A percentile compares a stretch with the other conserved stretches of the same genome.
phyloP scores from a whole-genome alignment of 2,797 vertebrate genomes.

The Cichlasoma orientale region DNA sequence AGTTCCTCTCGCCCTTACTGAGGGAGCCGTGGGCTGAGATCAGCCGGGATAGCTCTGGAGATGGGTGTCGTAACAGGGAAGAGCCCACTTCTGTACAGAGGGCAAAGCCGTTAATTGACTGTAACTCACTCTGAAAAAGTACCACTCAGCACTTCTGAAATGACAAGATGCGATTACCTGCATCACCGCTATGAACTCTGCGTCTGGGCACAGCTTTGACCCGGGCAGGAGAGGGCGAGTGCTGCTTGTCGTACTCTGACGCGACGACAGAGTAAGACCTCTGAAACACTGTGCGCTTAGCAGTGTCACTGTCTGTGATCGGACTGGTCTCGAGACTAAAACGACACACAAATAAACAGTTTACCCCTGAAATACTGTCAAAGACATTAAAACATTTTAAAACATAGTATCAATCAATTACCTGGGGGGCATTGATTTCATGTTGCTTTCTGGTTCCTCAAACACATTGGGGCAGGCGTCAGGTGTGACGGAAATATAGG shows the following conservation, averaged over 20 bases:
- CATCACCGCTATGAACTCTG: slow-evolving; percentile 97
- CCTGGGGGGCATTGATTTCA: slow-evolving; percentile 99
- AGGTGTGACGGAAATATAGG: slow-evolving; percentile 98
- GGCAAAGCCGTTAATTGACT: background rate
- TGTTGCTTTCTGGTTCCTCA: slow-evolving; percentile 97
- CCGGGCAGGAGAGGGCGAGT: slow-evolving; percentile 93
- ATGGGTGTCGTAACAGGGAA: slow-evolving; percentile 95
- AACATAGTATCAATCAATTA: slow-evolving; percentile 59
- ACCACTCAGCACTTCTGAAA: background rate
- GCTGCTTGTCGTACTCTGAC: slow-evolving; percentile 98
- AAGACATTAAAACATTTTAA: background rate
- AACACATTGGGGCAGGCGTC: slow-evolving; percentile 98
- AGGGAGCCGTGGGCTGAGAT: slow-evolving; percentile 98
- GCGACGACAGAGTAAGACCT: slow-evolving; percentile 98
- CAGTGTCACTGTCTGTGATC: slow-evolving; percentile 96
- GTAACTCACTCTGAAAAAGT: background rate
- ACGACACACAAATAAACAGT: slow-evolving; percentile 6
- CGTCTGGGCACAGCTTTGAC: slow-evolving; percentile 97
- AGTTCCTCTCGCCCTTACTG: slow-evolving; percentile 98
- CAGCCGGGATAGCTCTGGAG: slow-evolving; percentile 96
- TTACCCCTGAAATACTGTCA: background rate
- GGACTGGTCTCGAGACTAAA: slow-evolving; percentile 96
- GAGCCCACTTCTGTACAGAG: slow-evolving; percentile 91
- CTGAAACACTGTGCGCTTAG: slow-evolving; percentile 97
- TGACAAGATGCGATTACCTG: slow-evolving; percentile 79